Evolutionary conservation across 1,140 invertebrate species (phyloP).

Genomic region (Drosophila virilis): DNA sequence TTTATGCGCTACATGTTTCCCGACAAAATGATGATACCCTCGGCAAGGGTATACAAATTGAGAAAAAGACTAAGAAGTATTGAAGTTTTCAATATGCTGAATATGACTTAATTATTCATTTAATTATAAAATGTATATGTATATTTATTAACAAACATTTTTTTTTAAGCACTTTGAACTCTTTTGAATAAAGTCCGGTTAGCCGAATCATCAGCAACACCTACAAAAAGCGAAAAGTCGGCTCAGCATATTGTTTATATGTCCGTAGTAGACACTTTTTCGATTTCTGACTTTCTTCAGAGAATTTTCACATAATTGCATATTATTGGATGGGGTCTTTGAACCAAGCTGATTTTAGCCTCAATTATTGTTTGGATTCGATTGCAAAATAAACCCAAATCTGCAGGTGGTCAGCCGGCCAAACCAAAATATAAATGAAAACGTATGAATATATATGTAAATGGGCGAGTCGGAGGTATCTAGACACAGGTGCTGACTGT

Average conservation of each 20-base stretch:
- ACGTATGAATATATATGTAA: too few relatives aligned
- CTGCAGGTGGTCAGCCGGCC: background rate
- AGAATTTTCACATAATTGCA: background rate
- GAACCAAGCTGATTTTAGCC: conserved; percentile 24
- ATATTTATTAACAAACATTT: background rate
- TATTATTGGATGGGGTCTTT: conserved; percentile 23
- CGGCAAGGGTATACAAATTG: too few relatives aligned
- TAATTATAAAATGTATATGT: background rate
- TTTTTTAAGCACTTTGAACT: background rate
- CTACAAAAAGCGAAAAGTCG: conserved; percentile 17
- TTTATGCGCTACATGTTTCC: too few relatives aligned
- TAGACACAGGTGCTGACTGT: too few relatives aligned
- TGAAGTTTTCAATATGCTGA: too few relatives aligned
- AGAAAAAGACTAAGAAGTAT: too few relatives aligned
- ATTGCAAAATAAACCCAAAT: conserved; percentile 59
- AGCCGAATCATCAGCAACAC: conserved; percentile 17
- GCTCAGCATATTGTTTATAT: conserved; percentile 20
- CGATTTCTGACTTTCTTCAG: background rate
- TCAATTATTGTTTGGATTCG: background rate
- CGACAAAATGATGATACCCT: too few relatives aligned
- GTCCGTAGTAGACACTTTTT: conserved; percentile 22
- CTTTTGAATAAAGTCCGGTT: background rate
- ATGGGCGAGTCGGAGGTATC: too few relatives aligned
- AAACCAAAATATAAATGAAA: conserved; percentile 1
- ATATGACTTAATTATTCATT: background rate